Base-by-base conservation (phyloP, 2,888 invertebrate species). In the Metopia argyrocephala region DNA sequence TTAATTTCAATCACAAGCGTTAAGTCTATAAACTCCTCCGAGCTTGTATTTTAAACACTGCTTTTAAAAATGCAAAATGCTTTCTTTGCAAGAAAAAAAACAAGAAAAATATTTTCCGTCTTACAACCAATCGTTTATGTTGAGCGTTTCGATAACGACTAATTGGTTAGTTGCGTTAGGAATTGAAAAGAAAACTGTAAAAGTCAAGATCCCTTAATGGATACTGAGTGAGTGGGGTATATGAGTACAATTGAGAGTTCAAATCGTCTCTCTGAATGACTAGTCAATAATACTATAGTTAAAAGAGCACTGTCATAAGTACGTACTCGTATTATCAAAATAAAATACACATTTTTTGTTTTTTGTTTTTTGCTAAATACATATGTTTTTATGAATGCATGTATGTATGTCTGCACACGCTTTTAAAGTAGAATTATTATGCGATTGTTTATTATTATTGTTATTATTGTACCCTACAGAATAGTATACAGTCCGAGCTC, bases 101-200 rank as follows among this genome's bases (percentile, higher is more conserved):
- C n/a, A n/a, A n/a, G n/a, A n/a, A n/a, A n/a, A n/a, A n/a, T n/a
- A 18, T 59, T 21, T 66, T 68, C 12, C 50, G 12, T 25, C 57
- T n/a, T 65, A n/a, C 28, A 7, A 64, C 3, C 38, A 73, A 65
- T 57, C 59, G 12, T 57, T 45, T 27, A 18, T 31, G 50, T 61
- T 70, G 15, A 65, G 54, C 56, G 61, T 61, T 56, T 50, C 56
- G 73, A 61, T 25, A 66, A 59, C 69, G 50, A 81, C 81, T 81
- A 28, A 76, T 27, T 56, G 61, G 62, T 59, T 21, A 5, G 15
- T 12, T 56, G 61, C 45, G 48, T 48, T 61, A 27, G 3, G 20
- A 31, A 45, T 12, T 48, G 9, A 56, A 75, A 68, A 9, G 54
- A 38, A 79, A 38, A 46, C 69, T 61, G n/a, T 52, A 23, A 18